Base-by-base conservation (phyloP, 2,113 vertebrate species). In the Setophaga kirtlandii region DNA sequence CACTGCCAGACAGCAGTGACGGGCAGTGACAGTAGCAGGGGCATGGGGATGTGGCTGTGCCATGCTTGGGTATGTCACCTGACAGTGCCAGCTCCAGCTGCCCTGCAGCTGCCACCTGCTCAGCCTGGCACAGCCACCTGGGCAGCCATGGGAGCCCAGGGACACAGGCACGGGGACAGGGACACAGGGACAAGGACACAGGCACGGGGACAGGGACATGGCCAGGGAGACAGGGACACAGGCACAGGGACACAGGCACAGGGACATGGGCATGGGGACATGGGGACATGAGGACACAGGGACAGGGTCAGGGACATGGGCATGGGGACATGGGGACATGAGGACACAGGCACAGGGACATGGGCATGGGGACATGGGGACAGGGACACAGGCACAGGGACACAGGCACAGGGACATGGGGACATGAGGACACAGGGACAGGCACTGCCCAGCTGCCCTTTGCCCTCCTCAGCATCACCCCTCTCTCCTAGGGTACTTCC, bases 271-370 rank as follows among this genome's bases (percentile, higher is more conserved):
- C 30, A 55, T 2, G 10, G 47, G 39, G 16, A n/a, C 9, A 58
- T n/a, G n/a, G 5, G n/a, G n/a, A n/a, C n/a, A n/a, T n/a, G n/a
- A n/a, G 3, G 42, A 11, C 9, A 49, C 3, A 2, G 33, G 12
- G 1, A 71, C 4, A 5, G 24, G 6, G 2, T 53, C 27, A 46
- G n/a, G n/a, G n/a, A n/a, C n/a, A n/a, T n/a, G 2, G 9, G 19
- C 2, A 63, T 11, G 18, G 27, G 6, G 21, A 23, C n/a, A n/a
- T n/a, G n/a, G n/a, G n/a, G n/a, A n/a, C n/a, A n/a, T n/a, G n/a
- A n/a, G n/a, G n/a, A n/a, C 11, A 25, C 6, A 12, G 1, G 2
- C 19, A 47, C 3, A 13, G n/a, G 7, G 27, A 37, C 4, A 23
- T 0, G 1, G 37, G 37, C 37, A 37, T 8, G 8, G 37, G 37